Conservation (phyloP, 1,140 invertebrate species). For the Lepeophtheirus salmonis region DNA sequence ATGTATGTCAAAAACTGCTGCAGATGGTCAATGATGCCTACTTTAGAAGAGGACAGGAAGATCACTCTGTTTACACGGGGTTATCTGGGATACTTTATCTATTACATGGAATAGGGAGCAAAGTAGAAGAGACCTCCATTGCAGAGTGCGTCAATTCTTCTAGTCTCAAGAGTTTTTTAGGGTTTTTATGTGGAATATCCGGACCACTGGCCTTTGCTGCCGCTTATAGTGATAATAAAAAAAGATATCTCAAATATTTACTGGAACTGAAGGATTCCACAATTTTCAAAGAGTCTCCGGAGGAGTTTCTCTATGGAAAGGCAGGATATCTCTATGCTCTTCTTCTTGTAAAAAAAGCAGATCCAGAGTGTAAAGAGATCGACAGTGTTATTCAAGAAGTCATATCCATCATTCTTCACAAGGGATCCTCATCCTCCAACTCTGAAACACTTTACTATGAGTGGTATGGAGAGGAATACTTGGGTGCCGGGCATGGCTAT, state of each 20-base stretch:
- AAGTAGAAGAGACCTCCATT: slow-evolving; percentile 13
- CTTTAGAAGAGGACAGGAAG: too few species aligned
- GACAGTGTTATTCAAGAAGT: too few species aligned
- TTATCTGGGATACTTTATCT: too few species aligned
- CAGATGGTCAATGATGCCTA: too few species aligned
- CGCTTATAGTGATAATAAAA: background rate
- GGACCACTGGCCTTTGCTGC: background rate
- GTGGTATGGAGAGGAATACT: slow-evolving; percentile 70
- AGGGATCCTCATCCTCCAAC: too few species aligned
- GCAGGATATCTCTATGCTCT: slow-evolving; percentile 61
- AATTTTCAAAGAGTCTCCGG: slow-evolving; percentile 33
- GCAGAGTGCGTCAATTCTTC: slow-evolving; percentile 4
- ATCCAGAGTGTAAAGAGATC: too few species aligned
- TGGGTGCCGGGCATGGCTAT: slow-evolving; percentile 70
- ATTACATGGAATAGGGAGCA: slow-evolving; percentile 26
- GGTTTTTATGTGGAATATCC: slow-evolving; percentile 11
- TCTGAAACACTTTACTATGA: slow-evolving; percentile 34
- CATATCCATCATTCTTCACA: too few species aligned
- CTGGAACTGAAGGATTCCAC: background rate
- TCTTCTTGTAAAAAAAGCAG: slow-evolving; percentile 37
- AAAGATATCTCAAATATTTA: too few species aligned
- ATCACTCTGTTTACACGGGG: too few species aligned
- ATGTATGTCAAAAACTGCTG: too few species aligned
- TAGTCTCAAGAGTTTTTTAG: background rate
- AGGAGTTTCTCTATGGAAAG: slow-evolving; percentile 67